phyloP scores from a whole-genome alignment of 2,888 invertebrate species.

The Drosophila borealis region DNA sequence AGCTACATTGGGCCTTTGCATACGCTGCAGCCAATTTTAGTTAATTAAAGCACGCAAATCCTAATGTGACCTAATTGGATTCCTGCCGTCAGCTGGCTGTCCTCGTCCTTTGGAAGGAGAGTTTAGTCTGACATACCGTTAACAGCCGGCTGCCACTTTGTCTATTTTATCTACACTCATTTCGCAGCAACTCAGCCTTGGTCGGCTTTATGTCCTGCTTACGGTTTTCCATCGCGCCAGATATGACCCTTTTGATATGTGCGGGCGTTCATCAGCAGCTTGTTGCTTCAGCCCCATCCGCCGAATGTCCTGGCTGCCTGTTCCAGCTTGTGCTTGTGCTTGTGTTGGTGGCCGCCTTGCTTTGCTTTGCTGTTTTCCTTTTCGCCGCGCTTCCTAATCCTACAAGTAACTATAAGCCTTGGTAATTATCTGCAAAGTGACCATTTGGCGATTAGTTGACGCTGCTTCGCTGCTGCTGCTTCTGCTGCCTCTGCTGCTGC shows the following conservation, averaged over 20 bases:
- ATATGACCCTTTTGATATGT: constrained; percentile 71
- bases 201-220: constrained; percentile 38
- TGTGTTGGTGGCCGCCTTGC: constrained; percentile 19
- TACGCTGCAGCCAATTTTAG: constrained; percentile 60
- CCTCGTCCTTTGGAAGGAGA: neutral
- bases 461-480: constrained; percentile 34
- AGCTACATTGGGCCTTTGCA: constrained; percentile 30
- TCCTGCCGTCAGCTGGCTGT: constrained; percentile 37
- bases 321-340: constrained; percentile 6
- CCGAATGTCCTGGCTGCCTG: constrained; percentile 2
- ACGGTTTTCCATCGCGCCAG: constrained; percentile 21
- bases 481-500: constrained; percentile 9
- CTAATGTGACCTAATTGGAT: constrained; percentile 74
- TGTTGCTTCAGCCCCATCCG: constrained; percentile 54
- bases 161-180: constrained; percentile 38
- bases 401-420: constrained; percentile 80
- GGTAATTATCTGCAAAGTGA: constrained; percentile 84
- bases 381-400: constrained; percentile 67
- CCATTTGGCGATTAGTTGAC: constrained; percentile 82
- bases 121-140: constrained; percentile 25
- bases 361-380: constrained; percentile 45
- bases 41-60: constrained; percentile 77
- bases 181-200: constrained; percentile 28
- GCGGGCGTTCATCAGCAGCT: constrained; percentile 47
- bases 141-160: constrained; percentile 37